phyloP scores from a whole-genome alignment of 2,888 invertebrate genomes.

The Idaea biselata region DNA sequence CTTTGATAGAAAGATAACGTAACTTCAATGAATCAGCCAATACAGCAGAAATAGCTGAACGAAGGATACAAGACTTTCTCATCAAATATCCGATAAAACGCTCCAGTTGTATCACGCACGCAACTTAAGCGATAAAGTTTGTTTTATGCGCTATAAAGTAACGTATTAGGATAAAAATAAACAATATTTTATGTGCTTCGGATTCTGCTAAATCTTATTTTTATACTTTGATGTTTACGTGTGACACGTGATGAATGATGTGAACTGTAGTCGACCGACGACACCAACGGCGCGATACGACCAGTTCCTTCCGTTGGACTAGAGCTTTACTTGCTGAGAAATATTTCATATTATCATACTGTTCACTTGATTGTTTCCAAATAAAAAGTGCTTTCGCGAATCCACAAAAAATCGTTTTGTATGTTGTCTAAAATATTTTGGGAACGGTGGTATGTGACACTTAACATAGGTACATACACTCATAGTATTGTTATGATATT shows the following conservation, averaged over 20 bases:
- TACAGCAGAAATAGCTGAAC: conserved; percentile 18
- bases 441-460: too few relatives aligned
- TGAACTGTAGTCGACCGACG: conserved; percentile 15
- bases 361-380: too few relatives aligned
- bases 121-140: conserved; percentile 60
- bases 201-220: conserved; percentile 73
- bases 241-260: conserved; percentile 9
- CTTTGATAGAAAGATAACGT: conserved; percentile 20
- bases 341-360: too few relatives aligned
- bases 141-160: conserved; percentile 72
- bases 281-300: not conserved
- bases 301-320: conserved; percentile 13
- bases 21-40: conserved; percentile 18
- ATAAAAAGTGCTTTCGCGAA: too few relatives aligned
- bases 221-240: conserved; percentile 44
- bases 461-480: too few relatives aligned
- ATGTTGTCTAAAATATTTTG: too few relatives aligned
- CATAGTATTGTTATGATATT: too few relatives aligned
- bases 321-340: too few relatives aligned
- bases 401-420: too few relatives aligned
- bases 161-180: conserved; percentile 69
- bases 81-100: conserved; percentile 49
- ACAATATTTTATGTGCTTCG: conserved; percentile 72
- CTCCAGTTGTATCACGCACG: conserved; percentile 55
- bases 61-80: conserved; percentile 36